Evolutionary conservation across 2,888 invertebrate species (phyloP), one percentile per base, ranked within the genome.

Genomic region (Notodonta dromedarius): DNA sequence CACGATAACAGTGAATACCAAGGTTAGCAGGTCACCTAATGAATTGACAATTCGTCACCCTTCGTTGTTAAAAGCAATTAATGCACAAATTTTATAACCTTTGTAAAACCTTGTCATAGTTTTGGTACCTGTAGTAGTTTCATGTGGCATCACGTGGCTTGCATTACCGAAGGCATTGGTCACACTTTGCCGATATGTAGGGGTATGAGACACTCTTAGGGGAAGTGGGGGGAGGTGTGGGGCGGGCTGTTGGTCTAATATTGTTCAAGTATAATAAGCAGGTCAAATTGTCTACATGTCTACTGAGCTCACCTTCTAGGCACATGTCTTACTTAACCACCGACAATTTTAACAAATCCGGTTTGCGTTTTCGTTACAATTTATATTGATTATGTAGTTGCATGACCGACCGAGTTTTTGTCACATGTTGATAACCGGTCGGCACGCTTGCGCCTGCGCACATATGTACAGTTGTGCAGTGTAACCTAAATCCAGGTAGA

Each of bases 341-440:
- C 14, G 5, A 16, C 16, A 14, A 8, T 50, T 50, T 52, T 32
- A 52, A 39, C 53, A 59, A 59, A 42, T 59, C 54, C 54, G 46
- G 59, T 59, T 46, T 46, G 48, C 16, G 35, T 39, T 32, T 39
- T 54, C 13, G 50, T 32, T 35, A 48, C 35, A 48, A n/a, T 50
- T 52, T 51, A 52, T 40, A 16, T 54, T 2, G 54, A n/a, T 39
- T 39, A 14, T n/a, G n/a, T n/a, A 39, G 54, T 54, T 54, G 54
- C 60, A 62, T 67, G 69, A 42, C 61, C 67, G 67, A 56, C 61
- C 68, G 70, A 70, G 61, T 77, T 78, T 73, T 74, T 74, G 71
- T 74, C 71, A 72, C 60, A 75, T 63, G 65, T 67, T 63, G 75
- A 75, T 75, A 78, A 78, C 78, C 73, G 75, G 78, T 78, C 65